Conservation (phyloP, 1,140 invertebrate species). For the Tyrophagus putrescentiae region DNA sequence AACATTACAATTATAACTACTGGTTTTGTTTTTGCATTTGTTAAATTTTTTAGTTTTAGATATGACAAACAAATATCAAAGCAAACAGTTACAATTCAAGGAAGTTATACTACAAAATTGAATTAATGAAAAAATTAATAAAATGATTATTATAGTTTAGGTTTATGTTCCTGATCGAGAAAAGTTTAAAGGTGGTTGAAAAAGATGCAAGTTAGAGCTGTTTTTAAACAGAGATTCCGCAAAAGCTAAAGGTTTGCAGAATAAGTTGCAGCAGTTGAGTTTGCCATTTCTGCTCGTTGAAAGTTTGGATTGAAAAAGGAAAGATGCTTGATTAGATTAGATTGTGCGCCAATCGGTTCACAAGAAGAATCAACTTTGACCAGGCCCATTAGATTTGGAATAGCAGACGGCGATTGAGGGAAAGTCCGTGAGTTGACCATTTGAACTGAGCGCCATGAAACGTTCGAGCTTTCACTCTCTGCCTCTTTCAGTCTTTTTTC, state of each 20-base stretch:
- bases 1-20: no score
- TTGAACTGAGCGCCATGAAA: no score
- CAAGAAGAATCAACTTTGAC: neutral
- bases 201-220: neutral
- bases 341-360: neutral
- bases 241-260: neutral
- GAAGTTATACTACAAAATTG: no score
- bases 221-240: neutral
- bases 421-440: constrained; percentile 7
- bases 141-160: no score
- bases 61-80: no score
- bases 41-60: no score
- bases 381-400: neutral
- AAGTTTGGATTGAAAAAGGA: neutral
- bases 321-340: constrained; percentile 5
- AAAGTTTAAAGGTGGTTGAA: no score
- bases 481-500: constrained; percentile 37
- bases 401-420: neutral
- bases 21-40: no score
- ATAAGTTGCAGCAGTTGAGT: no score
- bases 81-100: no score
- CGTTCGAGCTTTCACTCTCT: constrained; percentile 37
- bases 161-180: no score
- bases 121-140: no score
- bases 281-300: neutral